Evolutionary conservation across 2,888 invertebrate species (phyloP), one percentile per base, ranked within the genome.

Genomic region (Capitulum mitella): DNA sequence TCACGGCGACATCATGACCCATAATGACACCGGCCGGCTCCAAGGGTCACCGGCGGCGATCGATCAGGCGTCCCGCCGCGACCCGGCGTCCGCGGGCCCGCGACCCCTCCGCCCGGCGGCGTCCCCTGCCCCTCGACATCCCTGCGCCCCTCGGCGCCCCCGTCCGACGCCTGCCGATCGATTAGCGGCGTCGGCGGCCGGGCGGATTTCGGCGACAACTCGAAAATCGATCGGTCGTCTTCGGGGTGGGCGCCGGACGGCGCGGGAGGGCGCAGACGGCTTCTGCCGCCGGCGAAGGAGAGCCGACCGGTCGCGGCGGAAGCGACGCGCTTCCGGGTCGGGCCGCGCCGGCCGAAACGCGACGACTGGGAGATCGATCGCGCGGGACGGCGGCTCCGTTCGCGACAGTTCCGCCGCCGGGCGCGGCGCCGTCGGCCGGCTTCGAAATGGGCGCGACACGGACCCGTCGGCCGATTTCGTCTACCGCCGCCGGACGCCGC

Each of bases 41-140:
- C 70, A 70, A 70, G 40, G 70, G 70, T 70, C 70, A 70, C 70
- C 70, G 70, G 8, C 26, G 70, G 3, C 70, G 70, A 70, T 70
- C 70, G 37, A 70, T 70, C 70, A 70, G 14, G 26, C 5, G 34
- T 40, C 70, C 70, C 26, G 70, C 40, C 26, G 70, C 3, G 70
- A 37, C 40, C 70, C 70, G n/a, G n/a, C n/a, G 26, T 29, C 70
- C 12, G 5, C 58, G 29, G 29, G n/a, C 58, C 29, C 51, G 51
- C 14, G 22, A 22, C 16, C 51, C 43, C 43, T 8, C 43, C 43
- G 43, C 43, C 6, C 43, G 43, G 43, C 43, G 43, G 43, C 43
- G 58, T 26, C n/a, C 58, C 58, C 58, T 29, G 5, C 29, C n/a
- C 0, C 29, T 10, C 10, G n/a, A n/a, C 6, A 10, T 29, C 29